These are phyloP conservation scores for Heliconius hewitsoni DNA, from an alignment of 1,140 invertebrate species.

Conservation along the genomic window DNA sequence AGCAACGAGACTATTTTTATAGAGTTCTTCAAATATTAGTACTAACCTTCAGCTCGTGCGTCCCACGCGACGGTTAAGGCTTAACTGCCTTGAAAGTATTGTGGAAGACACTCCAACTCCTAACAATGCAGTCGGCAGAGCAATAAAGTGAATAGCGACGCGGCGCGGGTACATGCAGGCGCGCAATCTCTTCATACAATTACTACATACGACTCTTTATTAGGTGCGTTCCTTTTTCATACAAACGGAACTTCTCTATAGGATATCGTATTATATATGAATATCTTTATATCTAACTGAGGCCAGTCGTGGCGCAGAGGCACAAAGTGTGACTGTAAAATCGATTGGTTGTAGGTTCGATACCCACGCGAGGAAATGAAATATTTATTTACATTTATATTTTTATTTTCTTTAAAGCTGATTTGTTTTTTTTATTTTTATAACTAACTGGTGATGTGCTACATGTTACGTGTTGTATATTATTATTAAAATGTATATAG, in stretches of 20 bases:
- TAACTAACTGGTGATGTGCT: too few relatives aligned
- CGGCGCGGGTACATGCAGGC: slow-evolving; percentile 41
- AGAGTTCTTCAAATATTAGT: neutral
- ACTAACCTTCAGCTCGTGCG: slow-evolving; percentile 26
- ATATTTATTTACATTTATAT: too few relatives aligned
- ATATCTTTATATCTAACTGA: too few relatives aligned
- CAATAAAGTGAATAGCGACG: slow-evolving; percentile 51
- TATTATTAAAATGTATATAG: too few relatives aligned
- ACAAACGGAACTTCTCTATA: neutral
- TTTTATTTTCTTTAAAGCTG: too few relatives aligned
- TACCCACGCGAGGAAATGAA: too few relatives aligned
- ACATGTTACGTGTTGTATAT: too few relatives aligned
- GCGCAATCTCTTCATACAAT: slow-evolving; percentile 47
- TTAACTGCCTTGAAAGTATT: slow-evolving; percentile 42
- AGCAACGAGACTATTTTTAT: neutral
- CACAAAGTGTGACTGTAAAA: too few relatives aligned
- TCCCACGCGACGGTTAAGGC: slow-evolving; percentile 26
- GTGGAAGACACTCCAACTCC: slow-evolving; percentile 36
- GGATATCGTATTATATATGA: neutral
- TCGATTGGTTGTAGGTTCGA: too few relatives aligned
- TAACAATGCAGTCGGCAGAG: slow-evolving; percentile 32
- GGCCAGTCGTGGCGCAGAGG: too few relatives aligned
- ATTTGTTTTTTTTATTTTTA: too few relatives aligned
- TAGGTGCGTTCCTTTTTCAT: slow-evolving; percentile 41
- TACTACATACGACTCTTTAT: slow-evolving; percentile 46